Evolutionary conservation across 2,113 vertebrate species (phyloP).

Genomic region (Cairina moschata): DNA sequence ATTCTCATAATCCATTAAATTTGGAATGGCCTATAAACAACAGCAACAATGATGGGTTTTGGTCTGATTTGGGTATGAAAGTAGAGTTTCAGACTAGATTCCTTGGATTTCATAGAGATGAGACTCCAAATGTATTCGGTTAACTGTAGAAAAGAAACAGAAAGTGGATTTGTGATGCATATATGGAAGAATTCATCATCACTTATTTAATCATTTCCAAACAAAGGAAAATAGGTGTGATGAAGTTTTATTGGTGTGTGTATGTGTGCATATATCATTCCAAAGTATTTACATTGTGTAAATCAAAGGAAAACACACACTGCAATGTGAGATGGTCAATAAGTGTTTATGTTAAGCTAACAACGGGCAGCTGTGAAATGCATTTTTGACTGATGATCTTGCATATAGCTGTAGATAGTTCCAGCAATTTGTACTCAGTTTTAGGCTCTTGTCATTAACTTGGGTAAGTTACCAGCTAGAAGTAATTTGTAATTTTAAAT

Average conservation of each 20-base stretch:
- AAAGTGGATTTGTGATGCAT: background rate
- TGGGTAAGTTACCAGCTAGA: background rate
- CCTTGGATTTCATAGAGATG: background rate
- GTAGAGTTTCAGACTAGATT: background rate
- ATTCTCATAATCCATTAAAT: background rate
- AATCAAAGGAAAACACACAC: background rate
- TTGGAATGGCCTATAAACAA: background rate
- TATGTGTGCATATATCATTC: background rate
- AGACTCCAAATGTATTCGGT: background rate
- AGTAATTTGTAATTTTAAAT: slow-evolving; percentile 62
- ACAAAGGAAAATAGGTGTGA: background rate
- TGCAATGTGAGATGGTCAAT: background rate
- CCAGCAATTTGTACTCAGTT: background rate
- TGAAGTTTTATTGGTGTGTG: background rate
- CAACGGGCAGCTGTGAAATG: background rate
- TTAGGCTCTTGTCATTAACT: slow-evolving; percentile 4
- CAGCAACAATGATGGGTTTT: background rate
- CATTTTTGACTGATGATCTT: background rate
- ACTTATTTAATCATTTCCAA: background rate
- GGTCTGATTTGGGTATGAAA: background rate
- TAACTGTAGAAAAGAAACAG: background rate
- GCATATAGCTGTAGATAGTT: background rate
- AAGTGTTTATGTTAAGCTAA: background rate
- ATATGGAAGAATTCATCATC: background rate
- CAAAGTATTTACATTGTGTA: background rate